Percentiles rank a stretch among this genome's conserved stretches.
phyloP scores from a whole-genome alignment of 2,113 vertebrate genomes.

The Lagopus leucura region DNA sequence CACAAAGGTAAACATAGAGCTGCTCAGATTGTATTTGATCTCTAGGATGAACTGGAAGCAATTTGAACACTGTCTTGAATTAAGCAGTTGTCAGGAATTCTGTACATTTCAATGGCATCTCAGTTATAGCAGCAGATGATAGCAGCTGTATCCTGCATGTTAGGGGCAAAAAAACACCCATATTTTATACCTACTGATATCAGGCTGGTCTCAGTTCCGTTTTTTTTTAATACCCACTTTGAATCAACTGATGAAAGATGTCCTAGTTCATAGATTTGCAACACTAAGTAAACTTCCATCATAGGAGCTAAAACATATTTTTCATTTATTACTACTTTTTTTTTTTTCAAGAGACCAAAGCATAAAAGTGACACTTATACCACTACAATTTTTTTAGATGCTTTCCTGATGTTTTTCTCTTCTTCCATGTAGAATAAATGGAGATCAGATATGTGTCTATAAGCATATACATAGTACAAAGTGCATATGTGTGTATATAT shows the following conservation, averaged over 20 bases:
- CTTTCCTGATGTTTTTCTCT: neutral
- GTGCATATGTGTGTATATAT: neutral
- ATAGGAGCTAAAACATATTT: neutral
- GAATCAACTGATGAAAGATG: neutral
- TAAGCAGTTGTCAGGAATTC: neutral
- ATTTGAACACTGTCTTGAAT: neutral
- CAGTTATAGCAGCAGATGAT: neutral
- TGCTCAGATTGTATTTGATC: neutral
- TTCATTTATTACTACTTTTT: neutral
- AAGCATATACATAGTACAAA: slow-evolving; percentile 5
- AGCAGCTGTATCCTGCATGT: neutral
- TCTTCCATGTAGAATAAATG: neutral
- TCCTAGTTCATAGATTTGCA: neutral
- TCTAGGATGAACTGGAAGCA: neutral
- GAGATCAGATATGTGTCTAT: neutral
- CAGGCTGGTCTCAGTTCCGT: neutral
- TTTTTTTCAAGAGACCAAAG: neutral
- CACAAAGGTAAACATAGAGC: neutral
- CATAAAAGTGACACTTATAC: neutral
- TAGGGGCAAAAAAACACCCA: neutral
- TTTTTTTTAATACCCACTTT: neutral
- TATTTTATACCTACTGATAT: neutral
- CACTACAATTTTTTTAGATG: neutral
- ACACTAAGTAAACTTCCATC: neutral
- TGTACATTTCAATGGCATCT: neutral